Evolutionary conservation across 2,113 vertebrate species (phyloP).

Genomic region (Ariopsis seemanni): DNA sequence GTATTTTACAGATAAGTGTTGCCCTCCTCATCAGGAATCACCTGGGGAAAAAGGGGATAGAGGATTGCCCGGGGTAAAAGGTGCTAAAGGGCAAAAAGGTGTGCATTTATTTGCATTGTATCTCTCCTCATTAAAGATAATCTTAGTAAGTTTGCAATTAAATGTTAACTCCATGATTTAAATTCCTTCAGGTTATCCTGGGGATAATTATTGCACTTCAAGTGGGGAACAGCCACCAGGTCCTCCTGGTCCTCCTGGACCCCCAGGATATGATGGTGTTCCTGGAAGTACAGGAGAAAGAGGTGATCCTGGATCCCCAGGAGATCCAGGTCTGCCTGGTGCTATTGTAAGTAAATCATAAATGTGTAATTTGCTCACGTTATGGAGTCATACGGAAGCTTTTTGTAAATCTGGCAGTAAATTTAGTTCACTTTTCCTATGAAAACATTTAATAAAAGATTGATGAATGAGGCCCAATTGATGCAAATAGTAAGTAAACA

Average conservation of each 20-base stretch:
- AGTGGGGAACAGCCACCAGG: conserved; percentile 55
- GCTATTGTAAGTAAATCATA: background rate
- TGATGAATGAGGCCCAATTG: too few species aligned
- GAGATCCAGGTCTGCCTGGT: conserved; percentile 52
- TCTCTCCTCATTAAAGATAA: background rate
- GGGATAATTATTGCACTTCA: conserved; percentile 7
- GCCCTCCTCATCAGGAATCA: conserved; percentile 11
- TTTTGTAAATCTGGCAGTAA: background rate
- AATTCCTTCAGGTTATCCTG: conserved; percentile 18
- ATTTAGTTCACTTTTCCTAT: background rate
- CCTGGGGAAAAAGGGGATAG: conserved; percentile 69
- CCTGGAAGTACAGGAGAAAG: conserved; percentile 65
- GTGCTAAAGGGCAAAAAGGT: conserved; percentile 32
- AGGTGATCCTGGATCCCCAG: conserved; percentile 77
- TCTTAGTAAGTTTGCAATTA: background rate
- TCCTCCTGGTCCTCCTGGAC: conserved; percentile 59
- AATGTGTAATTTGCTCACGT: too few species aligned
- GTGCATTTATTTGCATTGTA: background rate
- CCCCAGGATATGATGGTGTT: conserved; percentile 58
- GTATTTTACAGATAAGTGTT: conserved; percentile 36
- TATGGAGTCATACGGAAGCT: background rate
- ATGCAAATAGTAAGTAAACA: too few species aligned
- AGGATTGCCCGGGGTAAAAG: conserved; percentile 71
- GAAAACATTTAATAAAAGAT: background rate
- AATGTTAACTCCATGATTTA: background rate